Percentiles rank a stretch among this genome's conserved stretches.
phyloP scores from a whole-genome alignment of 23 tunicate genomes.

The Trididemnum nubilum region DNA sequence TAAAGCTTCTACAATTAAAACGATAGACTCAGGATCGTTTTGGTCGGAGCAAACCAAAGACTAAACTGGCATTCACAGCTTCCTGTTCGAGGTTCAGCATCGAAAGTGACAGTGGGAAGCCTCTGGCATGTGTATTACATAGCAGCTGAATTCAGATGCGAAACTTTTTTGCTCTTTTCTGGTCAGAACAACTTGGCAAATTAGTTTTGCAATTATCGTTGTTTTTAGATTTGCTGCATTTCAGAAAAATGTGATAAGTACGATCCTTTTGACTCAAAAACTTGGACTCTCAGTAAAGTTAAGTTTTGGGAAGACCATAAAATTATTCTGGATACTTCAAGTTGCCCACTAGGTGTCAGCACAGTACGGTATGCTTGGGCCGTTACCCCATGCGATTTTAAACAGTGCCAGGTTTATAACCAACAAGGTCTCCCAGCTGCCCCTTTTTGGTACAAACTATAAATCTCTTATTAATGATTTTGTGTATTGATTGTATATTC shows the following conservation, averaged over 20 bases:
- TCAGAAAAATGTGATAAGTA: constrained; percentile 21
- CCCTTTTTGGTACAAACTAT: constrained; percentile 37
- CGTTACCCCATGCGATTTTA: constrained; percentile 67
- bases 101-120: too few species aligned
- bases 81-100: too few species aligned
- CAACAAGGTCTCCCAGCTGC: constrained; percentile 52
- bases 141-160: too few species aligned
- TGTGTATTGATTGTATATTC: background rate
- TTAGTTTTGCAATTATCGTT: too few species aligned
- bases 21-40: too few species aligned
- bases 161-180: too few species aligned
- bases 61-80: too few species aligned
- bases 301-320: background rate
- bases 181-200: too few species aligned
- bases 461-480: background rate
- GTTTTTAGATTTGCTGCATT: constrained; percentile 47
- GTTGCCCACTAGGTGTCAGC: constrained; percentile 17
- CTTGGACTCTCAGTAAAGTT: constrained; percentile 42
- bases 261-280: background rate
- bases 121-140: too few species aligned
- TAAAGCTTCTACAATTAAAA: too few species aligned
- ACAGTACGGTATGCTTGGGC: constrained; percentile 69
- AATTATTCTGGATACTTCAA: background rate
- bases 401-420: constrained; percentile 72
- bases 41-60: too few species aligned